phyloP scores from a whole-genome alignment of 2,797 vertebrate genomes.

The Apogon hyalosoma region DNA sequence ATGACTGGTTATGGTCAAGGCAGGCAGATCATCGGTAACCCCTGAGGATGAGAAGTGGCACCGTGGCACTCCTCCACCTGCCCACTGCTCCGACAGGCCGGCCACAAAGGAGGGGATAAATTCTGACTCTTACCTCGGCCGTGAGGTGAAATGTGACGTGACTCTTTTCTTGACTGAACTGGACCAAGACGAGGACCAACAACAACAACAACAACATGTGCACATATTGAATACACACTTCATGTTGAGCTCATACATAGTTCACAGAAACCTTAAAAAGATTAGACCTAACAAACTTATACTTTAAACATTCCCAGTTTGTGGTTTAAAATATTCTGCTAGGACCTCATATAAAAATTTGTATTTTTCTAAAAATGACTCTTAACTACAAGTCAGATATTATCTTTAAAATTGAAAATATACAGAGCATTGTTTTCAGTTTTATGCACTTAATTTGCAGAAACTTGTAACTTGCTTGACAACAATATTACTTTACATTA shows the following conservation, averaged over 20 bases:
- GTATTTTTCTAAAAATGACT: no score
- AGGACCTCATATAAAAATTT: no score
- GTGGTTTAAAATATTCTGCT: no score
- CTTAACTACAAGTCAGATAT: no score
- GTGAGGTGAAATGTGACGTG: slow-evolving; percentile 53
- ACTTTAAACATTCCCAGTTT: no score
- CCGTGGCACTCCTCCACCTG: slow-evolving; percentile 24
- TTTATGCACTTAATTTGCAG: slow-evolving; percentile 15
- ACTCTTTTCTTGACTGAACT: slow-evolving; percentile 63
- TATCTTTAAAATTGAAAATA: no score
- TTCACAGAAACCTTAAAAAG: slow-evolving; percentile 12
- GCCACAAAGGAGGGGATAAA: slow-evolving; percentile 47
- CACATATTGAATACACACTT: slow-evolving; percentile 38
- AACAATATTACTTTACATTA: slow-evolving; percentile 5
- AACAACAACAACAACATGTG: slow-evolving; percentile 45
- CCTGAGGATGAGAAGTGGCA: slow-evolving; percentile 34
- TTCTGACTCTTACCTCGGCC: slow-evolving; percentile 44
- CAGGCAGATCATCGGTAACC: slow-evolving; percentile 92
- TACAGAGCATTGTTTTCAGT: slow-evolving; percentile 3
- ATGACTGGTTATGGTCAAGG: slow-evolving; percentile 93
- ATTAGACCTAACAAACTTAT: not conserved
- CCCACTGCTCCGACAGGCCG: slow-evolving; percentile 30
- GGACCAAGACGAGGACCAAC: slow-evolving; percentile 72
- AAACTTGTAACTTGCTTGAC: slow-evolving; percentile 10
- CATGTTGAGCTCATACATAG: slow-evolving; percentile 22